Percentiles rank a stretch among this genome's conserved stretches.
Evolutionary conservation across 1,140 invertebrate species (phyloP).

Genomic region (Oryctes rhinoceros): DNA sequence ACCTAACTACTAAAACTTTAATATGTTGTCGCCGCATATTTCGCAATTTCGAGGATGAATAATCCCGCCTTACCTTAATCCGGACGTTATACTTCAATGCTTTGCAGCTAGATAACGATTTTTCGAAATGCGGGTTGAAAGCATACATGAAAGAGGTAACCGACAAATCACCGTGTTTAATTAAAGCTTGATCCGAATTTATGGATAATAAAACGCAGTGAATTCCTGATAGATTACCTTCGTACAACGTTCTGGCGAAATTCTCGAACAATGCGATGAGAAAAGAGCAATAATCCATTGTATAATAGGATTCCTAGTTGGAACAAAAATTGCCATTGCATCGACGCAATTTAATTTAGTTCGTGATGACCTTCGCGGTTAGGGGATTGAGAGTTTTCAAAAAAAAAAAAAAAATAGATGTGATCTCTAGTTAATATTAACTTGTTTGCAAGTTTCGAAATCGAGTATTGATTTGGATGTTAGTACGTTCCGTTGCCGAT

Average conservation of each 20-base stretch:
- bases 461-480: no score
- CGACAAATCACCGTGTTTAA: neutral
- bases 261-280: neutral
- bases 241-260: neutral
- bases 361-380: neutral
- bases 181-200: constrained; percentile 3
- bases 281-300: neutral
- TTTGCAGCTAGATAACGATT: neutral
- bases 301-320: neutral
- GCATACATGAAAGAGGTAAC: neutral
- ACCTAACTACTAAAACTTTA: no score
- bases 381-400: no score
- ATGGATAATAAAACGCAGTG: neutral
- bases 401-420: no score
- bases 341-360: neutral
- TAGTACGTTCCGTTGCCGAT: no score
- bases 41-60: no score
- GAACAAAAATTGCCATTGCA: neutral
- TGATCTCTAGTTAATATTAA: no score
- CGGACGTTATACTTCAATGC: no score
- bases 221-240: neutral
- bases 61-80: no score
- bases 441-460: no score
- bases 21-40: no score
- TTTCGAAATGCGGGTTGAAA: neutral